Base-by-base conservation (phyloP, 2,888 invertebrate species). In the Eulithis prunata region DNA sequence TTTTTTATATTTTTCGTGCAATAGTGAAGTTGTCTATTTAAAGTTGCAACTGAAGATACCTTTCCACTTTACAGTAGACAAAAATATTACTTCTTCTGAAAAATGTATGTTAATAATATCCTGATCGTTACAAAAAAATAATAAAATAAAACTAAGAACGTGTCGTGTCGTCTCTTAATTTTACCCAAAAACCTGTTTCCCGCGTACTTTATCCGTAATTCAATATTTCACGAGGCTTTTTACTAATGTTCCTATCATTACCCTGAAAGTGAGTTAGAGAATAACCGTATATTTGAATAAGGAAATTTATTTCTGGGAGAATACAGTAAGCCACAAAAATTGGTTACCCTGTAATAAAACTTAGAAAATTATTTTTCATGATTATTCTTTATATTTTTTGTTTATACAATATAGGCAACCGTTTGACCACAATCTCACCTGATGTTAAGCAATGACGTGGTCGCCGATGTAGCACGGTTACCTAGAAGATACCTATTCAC, bases 81-180 rank as follows among this genome's bases (percentile, higher is more conserved):
- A 68, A 80, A 75, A 74, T 80, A 71, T 83, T 81, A 84, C 82
- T 84, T 85, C 83, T 85, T 85, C 84, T 82, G 74, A 86, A 85
- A 78, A 82, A 81, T 86, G 83, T 87, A 88, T 82, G 85, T 86
- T 86, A 79, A 84, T 86, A 80, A 83, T 81, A 86, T 80, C 84
- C 83, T 81, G 81, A 84, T 86, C 82, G 88, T 90, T 91, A 89
- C 87, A 82, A 86, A 89, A n/a, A 87, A 79, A 66, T 65, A 61
- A 75, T 80, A 76, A 81, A 86, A 87, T 84, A 83, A 88, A 88
- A 86, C 76, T 75, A 80, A 85, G 78, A 79, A 85, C 80, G 83
- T 81, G 82, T 85, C 78, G 71, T 71, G 71, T 73, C 72, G 78
- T 64, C 71, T 78, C 70, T 81, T 79, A 75, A 82, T 83, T 81